Percentiles rank a stretch among this genome's conserved stretches.
Conservation (phyloP, 2,113 vertebrate genomes). For the Callocephalon fimbriatum region DNA sequence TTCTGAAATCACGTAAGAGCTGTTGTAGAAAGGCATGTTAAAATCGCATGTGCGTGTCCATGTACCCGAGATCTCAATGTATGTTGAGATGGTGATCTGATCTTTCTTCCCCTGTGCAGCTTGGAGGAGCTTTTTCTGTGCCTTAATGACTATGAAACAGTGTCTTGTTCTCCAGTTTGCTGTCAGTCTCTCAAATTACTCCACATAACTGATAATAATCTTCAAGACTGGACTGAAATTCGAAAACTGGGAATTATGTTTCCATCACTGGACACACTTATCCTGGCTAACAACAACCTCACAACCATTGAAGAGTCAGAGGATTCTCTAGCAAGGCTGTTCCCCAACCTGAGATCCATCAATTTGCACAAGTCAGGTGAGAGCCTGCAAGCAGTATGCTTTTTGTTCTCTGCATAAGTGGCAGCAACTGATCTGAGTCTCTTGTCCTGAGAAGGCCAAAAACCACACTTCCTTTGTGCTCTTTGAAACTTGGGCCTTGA, state of each 20-base stretch:
- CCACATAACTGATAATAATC: constrained; percentile 97
- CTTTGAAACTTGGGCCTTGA: neutral
- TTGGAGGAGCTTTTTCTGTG: constrained; percentile 98
- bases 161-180: constrained; percentile 84
- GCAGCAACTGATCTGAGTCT: neutral
- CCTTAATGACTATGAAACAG: constrained; percentile 92
- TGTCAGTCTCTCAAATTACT: constrained; percentile 93
- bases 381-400: neutral
- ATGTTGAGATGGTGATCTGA: neutral
- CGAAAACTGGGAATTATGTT: constrained; percentile 93
- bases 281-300: constrained; percentile 93
- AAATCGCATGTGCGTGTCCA: neutral
- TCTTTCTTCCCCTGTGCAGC: constrained; percentile 76
- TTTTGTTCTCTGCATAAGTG: neutral
- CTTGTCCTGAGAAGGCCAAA: neutral
- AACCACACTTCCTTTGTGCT: neutral
- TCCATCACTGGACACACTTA: constrained; percentile 87
- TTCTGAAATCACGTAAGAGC: neutral
- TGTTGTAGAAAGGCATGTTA: neutral
- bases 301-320: constrained; percentile 84
- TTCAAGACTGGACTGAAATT: constrained; percentile 93
- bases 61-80: neutral
- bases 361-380: constrained; percentile 98
- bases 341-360: constrained; percentile 91
- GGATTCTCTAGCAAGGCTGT: constrained; percentile 86